Conservation (phyloP, 2,113 vertebrate species). For the Naja naja region DNA sequence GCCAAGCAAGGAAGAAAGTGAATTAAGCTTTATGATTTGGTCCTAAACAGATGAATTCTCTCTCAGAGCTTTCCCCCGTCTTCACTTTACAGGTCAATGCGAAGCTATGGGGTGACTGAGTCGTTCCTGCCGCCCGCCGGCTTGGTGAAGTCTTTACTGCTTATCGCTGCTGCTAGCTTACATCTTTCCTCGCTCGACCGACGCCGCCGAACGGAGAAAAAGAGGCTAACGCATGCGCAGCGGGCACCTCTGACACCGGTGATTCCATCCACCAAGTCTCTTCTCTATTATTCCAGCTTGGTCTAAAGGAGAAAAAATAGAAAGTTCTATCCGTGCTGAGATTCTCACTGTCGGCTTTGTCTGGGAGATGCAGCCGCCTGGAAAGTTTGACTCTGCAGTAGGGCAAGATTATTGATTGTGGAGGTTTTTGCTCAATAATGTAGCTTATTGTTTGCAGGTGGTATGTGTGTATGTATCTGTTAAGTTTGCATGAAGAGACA, state of each 20-base stretch:
- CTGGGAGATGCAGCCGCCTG: background rate
- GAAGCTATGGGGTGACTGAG: conserved; percentile 63
- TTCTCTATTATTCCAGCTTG: background rate
- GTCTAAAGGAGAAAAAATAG: conserved; percentile 64
- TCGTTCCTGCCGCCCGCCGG: conserved; percentile 61
- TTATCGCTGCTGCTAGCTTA: conserved; percentile 24
- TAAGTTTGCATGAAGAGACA: too few relatives aligned
- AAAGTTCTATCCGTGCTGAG: conserved; percentile 71
- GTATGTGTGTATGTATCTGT: too few relatives aligned
- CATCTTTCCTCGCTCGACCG: conserved; percentile 45
- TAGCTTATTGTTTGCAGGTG: too few relatives aligned
- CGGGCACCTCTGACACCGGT: conserved; percentile 39
- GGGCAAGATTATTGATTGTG: too few relatives aligned
- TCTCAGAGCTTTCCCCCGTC: background rate
- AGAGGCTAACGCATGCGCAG: conserved; percentile 74
- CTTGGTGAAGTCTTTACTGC: conserved; percentile 26
- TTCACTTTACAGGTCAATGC: conserved; percentile 58
- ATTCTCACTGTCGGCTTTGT: conserved; percentile 60
- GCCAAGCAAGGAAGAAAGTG: background rate
- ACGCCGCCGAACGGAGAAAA: conserved; percentile 60
- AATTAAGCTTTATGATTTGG: background rate
- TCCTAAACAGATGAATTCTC: background rate
- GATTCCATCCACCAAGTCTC: background rate
- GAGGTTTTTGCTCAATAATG: too few relatives aligned
- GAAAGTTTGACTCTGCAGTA: background rate